Evolutionary conservation across 1,140 invertebrate species (phyloP).

Genomic region (Lasaia peninsularis): DNA sequence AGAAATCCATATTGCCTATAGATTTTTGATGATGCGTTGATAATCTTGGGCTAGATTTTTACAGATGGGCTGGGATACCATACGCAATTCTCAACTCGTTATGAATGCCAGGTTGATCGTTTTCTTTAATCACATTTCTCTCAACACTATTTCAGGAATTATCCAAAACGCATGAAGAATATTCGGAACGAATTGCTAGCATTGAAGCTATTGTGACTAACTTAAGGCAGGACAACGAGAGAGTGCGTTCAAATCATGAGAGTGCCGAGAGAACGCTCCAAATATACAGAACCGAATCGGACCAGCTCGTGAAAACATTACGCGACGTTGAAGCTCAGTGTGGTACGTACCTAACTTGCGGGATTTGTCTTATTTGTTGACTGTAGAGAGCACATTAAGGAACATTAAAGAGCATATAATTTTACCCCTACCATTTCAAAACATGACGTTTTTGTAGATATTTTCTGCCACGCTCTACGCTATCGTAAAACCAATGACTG

Average conservation of each 20-base stretch:
- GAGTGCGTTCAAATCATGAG: conserved; percentile 16
- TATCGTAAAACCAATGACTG: no score
- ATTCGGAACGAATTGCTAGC: conserved; percentile 24
- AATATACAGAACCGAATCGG: conserved; percentile 5
- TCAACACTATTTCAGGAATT: conserved; percentile 36
- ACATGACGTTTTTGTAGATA: no score
- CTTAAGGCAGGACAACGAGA: conserved; percentile 26
- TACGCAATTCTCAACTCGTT: neutral
- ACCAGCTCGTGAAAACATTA: conserved; percentile 20
- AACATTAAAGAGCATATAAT: no score
- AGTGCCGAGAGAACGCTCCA: conserved; percentile 12
- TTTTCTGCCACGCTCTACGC: no score
- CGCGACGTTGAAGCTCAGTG: conserved; percentile 26
- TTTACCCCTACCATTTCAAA: no score
- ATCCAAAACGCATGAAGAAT: conserved; percentile 30
- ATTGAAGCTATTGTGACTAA: conserved; percentile 29
- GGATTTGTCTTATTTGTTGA: no score
- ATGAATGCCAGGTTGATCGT: neutral
- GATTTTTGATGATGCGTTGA: no score
- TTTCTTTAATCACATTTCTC: no score
- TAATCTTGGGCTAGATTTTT: no score
- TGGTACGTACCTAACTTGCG: conserved; percentile 25
- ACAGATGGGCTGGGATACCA: neutral
- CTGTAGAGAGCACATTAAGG: no score
- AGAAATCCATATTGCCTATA: no score